Base-by-base conservation (phyloP, 1,140 invertebrate genomes). In the Drosophila ananassae region DNA sequence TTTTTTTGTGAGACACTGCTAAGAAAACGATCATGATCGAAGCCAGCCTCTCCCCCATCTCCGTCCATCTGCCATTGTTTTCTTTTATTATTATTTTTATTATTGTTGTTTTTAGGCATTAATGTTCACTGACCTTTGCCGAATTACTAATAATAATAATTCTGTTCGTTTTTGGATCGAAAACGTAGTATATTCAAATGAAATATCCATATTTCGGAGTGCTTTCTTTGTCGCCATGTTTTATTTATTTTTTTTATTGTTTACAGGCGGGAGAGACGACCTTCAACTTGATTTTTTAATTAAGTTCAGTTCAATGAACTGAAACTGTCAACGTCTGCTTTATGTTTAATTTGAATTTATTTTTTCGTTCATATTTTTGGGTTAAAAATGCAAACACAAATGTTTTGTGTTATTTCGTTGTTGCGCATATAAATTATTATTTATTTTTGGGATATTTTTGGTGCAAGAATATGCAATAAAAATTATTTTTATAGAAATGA, bases 241-340 rank as follows among this genome's bases (percentile, higher is more conserved):
- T 68, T 44, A 54, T 61, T 54, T 60, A 50, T 66, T 73, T 17
- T 17, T 17, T 17, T 17, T 17, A 17, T 17, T 17, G 46, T 66
- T 58, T 61, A 28, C 32, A 17, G n/a, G 7, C 32, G 54, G 76
- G 58, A 17, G 71, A 64, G 66, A 76, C 73, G 83, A 89, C 83
- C 83, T 89, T 89, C 83, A 89, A 89, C 83, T 89, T 89, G 83
- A 89, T 89, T 89, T 89, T 87, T 89, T 83, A 89, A 89, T 89
- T 89, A 79, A 89, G 72, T 89, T 79, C 84, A 54, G 83, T 89
- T 89, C 83, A 89, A 89, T 83, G 83, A 89, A 83, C 83, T 73
- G 73, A 69, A 84, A 77, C 64, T 87, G 81, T 81, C 82, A 85
- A 82, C 73, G 64, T 73, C 64, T 74, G 73, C 63, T 68, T 53